These are phyloP conservation scores for Cecropterus lyciades DNA, from an alignment of 1,140 invertebrate genomes.

Conservation along the genomic window DNA sequence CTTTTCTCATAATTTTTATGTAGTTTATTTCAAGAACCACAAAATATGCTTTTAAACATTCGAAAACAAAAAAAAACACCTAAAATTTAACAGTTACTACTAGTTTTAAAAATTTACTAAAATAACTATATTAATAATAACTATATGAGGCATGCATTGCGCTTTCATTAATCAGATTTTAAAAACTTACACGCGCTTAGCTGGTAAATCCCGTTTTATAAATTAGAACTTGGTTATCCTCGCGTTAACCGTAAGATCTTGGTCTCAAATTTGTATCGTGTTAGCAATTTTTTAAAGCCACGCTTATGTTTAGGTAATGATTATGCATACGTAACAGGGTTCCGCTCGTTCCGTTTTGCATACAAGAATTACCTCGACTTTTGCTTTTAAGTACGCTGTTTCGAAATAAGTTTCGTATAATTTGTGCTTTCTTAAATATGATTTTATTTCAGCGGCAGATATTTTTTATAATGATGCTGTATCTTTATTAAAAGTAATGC, in stretches of 20 bases:
- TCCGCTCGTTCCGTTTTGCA: slow-evolving; percentile 31
- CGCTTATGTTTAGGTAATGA: slow-evolving; percentile 25
- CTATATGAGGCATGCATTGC: too few species aligned
- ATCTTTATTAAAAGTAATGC: slow-evolving; percentile 14
- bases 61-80: too few species aligned
- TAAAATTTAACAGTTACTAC: too few species aligned
- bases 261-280: slow-evolving; percentile 17
- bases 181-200: too few species aligned
- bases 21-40: too few species aligned
- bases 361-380: slow-evolving; percentile 33
- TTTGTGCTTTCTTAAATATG: slow-evolving; percentile 18
- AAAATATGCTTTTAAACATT: too few species aligned
- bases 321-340: slow-evolving; percentile 25
- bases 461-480: slow-evolving; percentile 31
- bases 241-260: slow-evolving; percentile 27
- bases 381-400: slow-evolving; percentile 28
- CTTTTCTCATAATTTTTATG: too few species aligned
- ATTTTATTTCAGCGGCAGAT: slow-evolving; percentile 23
- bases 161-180: too few species aligned
- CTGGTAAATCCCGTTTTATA: too few species aligned
- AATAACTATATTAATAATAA: too few species aligned
- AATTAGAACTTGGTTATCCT: too few species aligned
- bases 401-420: slow-evolving; percentile 33
- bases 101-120: too few species aligned
- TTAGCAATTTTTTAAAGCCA: slow-evolving; percentile 9